A percentile compares a stretch with the other conserved stretches of the same genome.
Conservation (phyloP, 2,797 vertebrate genomes). For the Poeciliopsis paucimaculata region DNA sequence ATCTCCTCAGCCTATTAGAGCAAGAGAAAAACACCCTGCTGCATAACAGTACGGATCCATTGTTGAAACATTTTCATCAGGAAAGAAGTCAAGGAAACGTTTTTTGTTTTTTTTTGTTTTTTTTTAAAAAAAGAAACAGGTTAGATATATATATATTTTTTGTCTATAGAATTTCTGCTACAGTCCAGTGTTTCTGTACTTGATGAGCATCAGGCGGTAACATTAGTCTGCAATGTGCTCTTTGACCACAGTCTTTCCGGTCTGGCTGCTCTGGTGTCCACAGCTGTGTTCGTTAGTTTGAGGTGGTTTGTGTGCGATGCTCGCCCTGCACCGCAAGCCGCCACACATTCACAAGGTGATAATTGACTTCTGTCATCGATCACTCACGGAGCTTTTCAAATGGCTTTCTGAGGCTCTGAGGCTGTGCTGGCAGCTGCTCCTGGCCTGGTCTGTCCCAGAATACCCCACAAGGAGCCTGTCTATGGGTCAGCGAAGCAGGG, state of each 20-base stretch:
- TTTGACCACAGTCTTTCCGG: conserved; percentile 21
- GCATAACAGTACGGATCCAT: conserved; percentile 50
- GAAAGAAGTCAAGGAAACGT: conserved; percentile 22
- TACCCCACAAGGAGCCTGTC: conserved; percentile 27
- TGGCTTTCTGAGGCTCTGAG: conserved; percentile 46
- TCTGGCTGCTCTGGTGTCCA: conserved; percentile 31
- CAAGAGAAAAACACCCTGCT: conserved; percentile 51
- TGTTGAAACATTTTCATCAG: conserved; percentile 31
- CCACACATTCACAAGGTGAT: conserved; percentile 70
- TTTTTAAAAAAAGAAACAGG: not conserved
- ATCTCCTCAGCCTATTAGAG: conserved; percentile 59
- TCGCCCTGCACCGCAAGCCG: conserved; percentile 51
- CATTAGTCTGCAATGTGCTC: conserved; percentile 4
- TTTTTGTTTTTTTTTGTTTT: conserved; percentile 1
- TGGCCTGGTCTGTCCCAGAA: conserved; percentile 44
- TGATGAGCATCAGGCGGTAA: conserved; percentile 23
- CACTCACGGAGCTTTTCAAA: conserved; percentile 69
- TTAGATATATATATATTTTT: not conserved
- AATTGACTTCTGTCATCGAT: conserved; percentile 80
- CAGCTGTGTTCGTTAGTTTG: conserved; percentile 46
- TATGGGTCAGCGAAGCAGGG: not conserved
- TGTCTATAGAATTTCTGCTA: not conserved
- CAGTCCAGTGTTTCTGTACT: not conserved
- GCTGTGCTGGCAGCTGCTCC: conserved; percentile 40
- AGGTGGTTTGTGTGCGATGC: conserved; percentile 50